Evolutionary conservation across 2,888 invertebrate species (phyloP), one percentile per base, ranked within the genome.

Genomic region (Gryllus longicercus): DNA sequence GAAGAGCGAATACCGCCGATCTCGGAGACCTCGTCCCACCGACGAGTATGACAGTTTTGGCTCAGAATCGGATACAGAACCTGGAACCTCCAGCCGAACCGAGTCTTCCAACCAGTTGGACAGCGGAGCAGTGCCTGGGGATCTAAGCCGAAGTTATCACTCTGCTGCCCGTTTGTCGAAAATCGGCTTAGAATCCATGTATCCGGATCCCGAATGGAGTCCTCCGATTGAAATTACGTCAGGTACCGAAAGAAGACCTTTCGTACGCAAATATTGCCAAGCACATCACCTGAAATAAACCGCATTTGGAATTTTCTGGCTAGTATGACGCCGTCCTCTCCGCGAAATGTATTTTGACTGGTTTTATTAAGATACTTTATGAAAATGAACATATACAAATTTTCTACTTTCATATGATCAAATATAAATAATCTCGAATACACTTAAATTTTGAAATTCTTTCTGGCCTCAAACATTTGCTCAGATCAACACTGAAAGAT

Each of bases 41-140:
- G 83, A 82, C 5, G 83, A 83, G 50, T 81, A 83, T 76, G 83
- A 83, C 79, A 83, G 83, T 77, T 82, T 82, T 63, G 82, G 82
- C 12, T 83, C 83, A 16, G 83, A 83, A 77, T 83, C 83, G 18
- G 83, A 83, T 51, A 83, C 83, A 51, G 83, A 83, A 50, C 83
- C 83, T 49, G 83, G 83, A 11, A 83, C 83, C 12, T 83, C 82
- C 25, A 83, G 83, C 76, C 82, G 83, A 21, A 83, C 83, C 23
- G 83, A 83, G 82, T 83, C 83, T 23, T 83, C 83, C n/a, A 83
- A 83, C 74, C 83, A 83, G 63, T 77, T 83, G 25, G 83, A 83
- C 77, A 83, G 82, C 23, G 81, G 82, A n/a, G 80, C 75, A 49
- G n/a, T 79, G 50, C 74, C 63, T 38, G 80, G 80, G 14, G 81